Conservation (phyloP, 2,113 vertebrate genomes). For the Ceuthmochares aereus region DNA sequence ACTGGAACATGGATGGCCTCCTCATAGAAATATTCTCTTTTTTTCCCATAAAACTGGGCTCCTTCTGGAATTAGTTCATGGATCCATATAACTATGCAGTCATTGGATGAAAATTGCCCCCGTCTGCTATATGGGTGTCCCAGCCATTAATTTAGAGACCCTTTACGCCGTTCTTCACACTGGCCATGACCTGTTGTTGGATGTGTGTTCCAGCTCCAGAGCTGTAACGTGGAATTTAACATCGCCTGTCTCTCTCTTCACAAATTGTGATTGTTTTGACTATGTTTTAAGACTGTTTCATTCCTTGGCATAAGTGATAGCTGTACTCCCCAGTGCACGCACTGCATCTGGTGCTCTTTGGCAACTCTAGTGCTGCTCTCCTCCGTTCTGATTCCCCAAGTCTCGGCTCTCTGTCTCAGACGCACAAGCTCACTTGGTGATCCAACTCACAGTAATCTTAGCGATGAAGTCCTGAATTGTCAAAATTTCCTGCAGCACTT, state of each 20-base stretch:
- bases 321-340: not conserved
- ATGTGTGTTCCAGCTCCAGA: not conserved
- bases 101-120: not conserved
- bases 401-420: not conserved
- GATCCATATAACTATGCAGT: not conserved
- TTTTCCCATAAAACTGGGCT: not conserved
- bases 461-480: not conserved
- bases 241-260: not conserved
- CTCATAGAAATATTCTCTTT: not conserved
- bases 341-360: not conserved
- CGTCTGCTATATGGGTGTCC: not conserved
- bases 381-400: not conserved
- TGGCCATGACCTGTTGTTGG: not conserved
- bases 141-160: not conserved
- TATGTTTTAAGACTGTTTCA: not conserved
- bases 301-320: not conserved
- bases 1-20: not conserved
- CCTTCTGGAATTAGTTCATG: not conserved
- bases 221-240: not conserved
- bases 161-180: accelerated
- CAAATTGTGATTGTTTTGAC: not conserved
- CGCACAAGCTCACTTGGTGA: not conserved
- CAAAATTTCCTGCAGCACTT: not conserved
- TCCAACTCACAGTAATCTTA: not conserved
- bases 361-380: not conserved